Percentiles rank a stretch among this genome's conserved stretches.
These are phyloP conservation scores for Dryas iulia DNA, from an alignment of 1,140 invertebrate genomes.

Conservation along the genomic window DNA sequence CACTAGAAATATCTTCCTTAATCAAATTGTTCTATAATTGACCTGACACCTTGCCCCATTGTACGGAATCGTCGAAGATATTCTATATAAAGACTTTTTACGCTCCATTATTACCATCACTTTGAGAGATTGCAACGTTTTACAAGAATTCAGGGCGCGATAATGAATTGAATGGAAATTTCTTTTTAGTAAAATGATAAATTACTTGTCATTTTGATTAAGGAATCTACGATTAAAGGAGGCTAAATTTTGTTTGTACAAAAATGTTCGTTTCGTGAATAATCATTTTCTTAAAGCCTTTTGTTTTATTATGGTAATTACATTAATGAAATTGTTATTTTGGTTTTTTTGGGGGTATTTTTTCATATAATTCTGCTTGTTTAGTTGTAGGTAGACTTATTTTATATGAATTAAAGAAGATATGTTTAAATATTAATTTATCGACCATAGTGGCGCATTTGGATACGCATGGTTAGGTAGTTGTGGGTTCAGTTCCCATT, in stretches of 20 bases:
- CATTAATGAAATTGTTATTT: neutral
- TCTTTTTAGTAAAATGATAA: slow-evolving; percentile 46
- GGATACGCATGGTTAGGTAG: no score
- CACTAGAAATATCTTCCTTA: neutral
- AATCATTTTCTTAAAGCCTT: slow-evolving; percentile 15
- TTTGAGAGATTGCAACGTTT: slow-evolving; percentile 54
- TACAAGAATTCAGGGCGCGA: slow-evolving; percentile 41
- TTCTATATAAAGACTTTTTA: slow-evolving; percentile 26
- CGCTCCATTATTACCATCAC: slow-evolving; percentile 38
- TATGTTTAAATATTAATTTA: no score
- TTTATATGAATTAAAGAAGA: no score
- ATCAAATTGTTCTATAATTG: slow-evolving; percentile 27
- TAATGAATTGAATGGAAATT: slow-evolving; percentile 52
- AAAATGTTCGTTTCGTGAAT: slow-evolving; percentile 11
- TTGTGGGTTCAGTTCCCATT: no score
- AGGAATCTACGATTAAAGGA: slow-evolving; percentile 42
- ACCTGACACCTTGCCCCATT: slow-evolving; percentile 16
- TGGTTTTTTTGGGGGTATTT: no score
- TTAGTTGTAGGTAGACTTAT: no score
- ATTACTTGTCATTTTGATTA: slow-evolving; percentile 58
- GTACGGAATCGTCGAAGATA: slow-evolving; percentile 15
- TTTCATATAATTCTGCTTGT: no score
- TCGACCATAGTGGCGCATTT: no score
- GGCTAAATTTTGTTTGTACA: slow-evolving; percentile 39
- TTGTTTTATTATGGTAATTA: neutral